Conservation (phyloP, 2,113 vertebrate genomes). For the Donacobius atricapilla region DNA sequence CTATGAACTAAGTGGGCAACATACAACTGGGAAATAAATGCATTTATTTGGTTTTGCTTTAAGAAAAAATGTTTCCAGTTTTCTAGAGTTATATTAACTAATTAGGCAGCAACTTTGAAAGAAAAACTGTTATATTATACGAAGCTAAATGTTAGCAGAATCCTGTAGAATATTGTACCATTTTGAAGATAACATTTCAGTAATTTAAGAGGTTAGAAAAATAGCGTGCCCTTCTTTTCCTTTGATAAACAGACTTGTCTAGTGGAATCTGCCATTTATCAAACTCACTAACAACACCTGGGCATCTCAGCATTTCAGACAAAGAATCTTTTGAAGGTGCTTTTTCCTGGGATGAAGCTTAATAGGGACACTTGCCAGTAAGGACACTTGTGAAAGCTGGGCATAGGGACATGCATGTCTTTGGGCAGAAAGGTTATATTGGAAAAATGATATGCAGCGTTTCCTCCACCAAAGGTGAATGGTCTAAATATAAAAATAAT, state of each 20-base stretch:
- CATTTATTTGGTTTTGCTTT: background rate
- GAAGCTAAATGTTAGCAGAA: background rate
- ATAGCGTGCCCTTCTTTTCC: background rate
- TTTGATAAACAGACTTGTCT: background rate
- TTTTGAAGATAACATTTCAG: background rate
- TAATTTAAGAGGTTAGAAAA: background rate
- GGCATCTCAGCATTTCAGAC: background rate
- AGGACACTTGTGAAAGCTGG: background rate
- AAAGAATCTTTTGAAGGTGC: background rate
- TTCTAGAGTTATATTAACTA: background rate
- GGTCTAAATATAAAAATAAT: background rate
- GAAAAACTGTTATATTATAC: background rate
- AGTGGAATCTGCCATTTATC: background rate
- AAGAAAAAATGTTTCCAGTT: background rate
- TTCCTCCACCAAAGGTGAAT: background rate
- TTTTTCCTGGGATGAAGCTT: background rate
- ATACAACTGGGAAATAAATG: background rate
- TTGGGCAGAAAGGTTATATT: background rate
- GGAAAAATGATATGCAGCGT: background rate
- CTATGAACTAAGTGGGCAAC: background rate
- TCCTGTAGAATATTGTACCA: background rate
- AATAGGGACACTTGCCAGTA: background rate
- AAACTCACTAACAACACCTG: background rate
- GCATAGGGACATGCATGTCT: background rate
- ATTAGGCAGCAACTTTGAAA: background rate